Base-by-base conservation (phyloP, 2,797 vertebrate genomes). In the Chrysolophus pictus region DNA sequence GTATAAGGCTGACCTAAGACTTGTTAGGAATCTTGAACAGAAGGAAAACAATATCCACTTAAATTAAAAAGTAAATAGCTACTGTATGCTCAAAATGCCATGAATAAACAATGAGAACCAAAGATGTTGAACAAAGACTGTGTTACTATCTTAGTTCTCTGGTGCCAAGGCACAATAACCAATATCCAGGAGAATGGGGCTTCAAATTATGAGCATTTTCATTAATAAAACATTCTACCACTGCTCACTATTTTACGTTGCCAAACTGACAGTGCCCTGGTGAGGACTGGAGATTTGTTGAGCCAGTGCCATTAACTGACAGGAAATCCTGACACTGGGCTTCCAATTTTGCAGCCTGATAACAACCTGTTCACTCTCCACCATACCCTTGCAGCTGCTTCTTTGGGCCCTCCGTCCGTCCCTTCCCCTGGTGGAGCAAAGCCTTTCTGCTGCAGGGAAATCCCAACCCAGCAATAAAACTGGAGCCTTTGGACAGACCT, bases 81-180 rank as follows among this genome's bases (percentile, higher is more conserved):
- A 24, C 65, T n/a, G 70, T 64, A 22, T 18, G 18, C 44, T 53
- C 53, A 68, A 84, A 88, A 58, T 4, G 8, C 55, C 63, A 10
- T 3, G 21, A n/a, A 29, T 65, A 80, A 69, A 10, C 22, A 68
- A 44, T 0, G 2, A 39, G 31, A 95, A 62, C 13, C 15, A 74
- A 79, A 76, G 24, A 12, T 42, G 49, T 75, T 0, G 2, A 31
- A 18, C 4, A 35, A 70, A 47, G 9, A 41, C 41, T 0, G 0
- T 3, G 23, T 14, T 74, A 47, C 39, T 39, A 1, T 35, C 15
- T 80, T 41, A 56, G 14, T 22, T 77, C 22, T 53, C 51, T 46
- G 14, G 3, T 60, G 39, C 39, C 1, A 7, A 76, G 26, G 41
- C 63, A 46, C 28, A 37, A 13, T 9, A 46, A 5, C 8, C 1